Evolutionary conservation across 2,888 invertebrate genomes (phyloP).

Genomic region (Tinea pellionella): DNA sequence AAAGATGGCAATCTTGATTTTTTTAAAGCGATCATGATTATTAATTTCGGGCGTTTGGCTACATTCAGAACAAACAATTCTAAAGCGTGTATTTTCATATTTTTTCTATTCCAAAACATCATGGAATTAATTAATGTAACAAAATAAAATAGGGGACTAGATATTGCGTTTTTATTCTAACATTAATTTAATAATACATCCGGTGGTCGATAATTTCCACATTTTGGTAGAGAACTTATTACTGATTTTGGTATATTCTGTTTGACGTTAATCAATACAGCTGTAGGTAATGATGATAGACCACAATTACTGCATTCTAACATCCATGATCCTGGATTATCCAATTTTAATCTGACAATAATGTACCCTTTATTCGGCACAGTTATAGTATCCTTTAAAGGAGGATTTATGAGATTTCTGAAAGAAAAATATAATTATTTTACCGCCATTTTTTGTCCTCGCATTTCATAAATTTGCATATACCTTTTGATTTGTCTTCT

Average conservation of each 20-base stretch:
- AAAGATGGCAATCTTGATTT: no score
- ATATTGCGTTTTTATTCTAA: no score
- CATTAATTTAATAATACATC: conserved; percentile 52
- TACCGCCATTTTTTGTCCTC: not conserved
- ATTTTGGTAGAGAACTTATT: conserved; percentile 53
- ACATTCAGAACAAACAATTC: no score
- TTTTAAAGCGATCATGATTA: no score
- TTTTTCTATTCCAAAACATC: no score
- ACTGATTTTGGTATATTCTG: conserved; percentile 51
- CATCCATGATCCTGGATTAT: conserved; percentile 65
- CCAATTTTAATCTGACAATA: conserved; percentile 63
- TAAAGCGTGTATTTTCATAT: no score
- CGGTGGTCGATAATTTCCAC: conserved; percentile 59
- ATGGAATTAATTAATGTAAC: no score
- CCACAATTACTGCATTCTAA: conserved; percentile 56
- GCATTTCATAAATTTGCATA: not conserved
- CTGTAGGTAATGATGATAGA: conserved; percentile 46
- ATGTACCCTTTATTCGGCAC: conserved; percentile 75
- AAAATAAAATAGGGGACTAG: no score
- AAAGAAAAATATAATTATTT: conserved; percentile 18
- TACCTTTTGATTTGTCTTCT: conserved; percentile 47
- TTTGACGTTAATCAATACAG: conserved; percentile 57
- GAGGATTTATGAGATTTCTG: conserved; percentile 64
- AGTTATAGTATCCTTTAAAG: conserved; percentile 71
- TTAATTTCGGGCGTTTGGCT: no score